phyloP scores from a whole-genome alignment of 2,888 invertebrate genomes.

The Xestoiulus laeticollis region DNA sequence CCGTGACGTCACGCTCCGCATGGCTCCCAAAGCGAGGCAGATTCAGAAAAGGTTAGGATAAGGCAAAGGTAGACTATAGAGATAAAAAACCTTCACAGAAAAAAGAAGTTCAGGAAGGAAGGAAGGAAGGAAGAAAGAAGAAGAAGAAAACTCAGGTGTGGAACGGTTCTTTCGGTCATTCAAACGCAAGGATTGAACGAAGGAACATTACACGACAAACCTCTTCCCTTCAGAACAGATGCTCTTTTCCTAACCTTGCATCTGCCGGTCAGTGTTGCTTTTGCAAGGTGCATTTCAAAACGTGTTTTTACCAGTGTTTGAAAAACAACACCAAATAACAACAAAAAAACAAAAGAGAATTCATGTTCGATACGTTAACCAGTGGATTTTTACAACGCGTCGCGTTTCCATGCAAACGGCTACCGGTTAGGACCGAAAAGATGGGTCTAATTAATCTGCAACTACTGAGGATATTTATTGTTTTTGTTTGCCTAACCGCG shows the following conservation, averaged over 20 bases:
- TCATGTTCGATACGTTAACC: neutral
- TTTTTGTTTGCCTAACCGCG: neutral
- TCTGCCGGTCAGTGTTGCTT: neutral
- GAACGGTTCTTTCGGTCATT: neutral
- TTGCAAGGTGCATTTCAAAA: neutral
- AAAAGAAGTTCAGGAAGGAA: neutral
- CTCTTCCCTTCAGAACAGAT: neutral
- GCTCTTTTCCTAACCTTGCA: conserved; percentile 7
- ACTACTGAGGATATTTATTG: conserved; percentile 8
- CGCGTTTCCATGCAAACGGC: neutral
- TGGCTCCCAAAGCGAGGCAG: no score
- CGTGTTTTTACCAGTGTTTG: neutral
- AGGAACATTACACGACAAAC: neutral
- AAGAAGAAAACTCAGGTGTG: conserved; percentile 14
- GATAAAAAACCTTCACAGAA: neutral
- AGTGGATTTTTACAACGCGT: conserved; percentile 7
- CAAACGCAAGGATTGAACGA: neutral
- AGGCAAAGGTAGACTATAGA: neutral
- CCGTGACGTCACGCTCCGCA: conserved; percentile 48
- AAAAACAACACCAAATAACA: neutral
- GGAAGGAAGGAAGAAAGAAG: neutral
- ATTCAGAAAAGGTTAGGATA: neutral
- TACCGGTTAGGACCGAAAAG: conserved; percentile 1
- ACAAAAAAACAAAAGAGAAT: no score
- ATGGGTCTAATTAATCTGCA: neutral